Conservation (phyloP, 2,888 invertebrate species). For the Teleogryllus oceanicus region DNA sequence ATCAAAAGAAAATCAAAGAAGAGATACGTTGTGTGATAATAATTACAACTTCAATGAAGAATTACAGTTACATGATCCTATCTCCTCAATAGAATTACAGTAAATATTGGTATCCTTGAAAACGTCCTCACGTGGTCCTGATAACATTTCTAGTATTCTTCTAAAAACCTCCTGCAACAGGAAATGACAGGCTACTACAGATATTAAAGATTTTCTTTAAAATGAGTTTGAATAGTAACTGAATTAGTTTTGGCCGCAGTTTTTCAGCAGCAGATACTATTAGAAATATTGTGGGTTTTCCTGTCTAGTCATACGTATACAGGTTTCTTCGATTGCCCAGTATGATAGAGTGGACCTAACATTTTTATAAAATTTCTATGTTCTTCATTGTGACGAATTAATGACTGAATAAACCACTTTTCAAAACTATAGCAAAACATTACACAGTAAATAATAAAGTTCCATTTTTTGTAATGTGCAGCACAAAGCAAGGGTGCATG, state of each 20-base stretch:
- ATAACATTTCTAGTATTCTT: too few relatives aligned
- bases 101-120: too few relatives aligned
- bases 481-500: conserved; percentile 25
- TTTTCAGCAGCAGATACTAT: neutral
- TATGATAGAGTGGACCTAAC: conserved; percentile 37
- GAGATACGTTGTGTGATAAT: too few relatives aligned
- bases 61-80: too few relatives aligned
- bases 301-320: conserved; percentile 39
- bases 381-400: conserved; percentile 33
- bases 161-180: too few relatives aligned
- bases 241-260: neutral
- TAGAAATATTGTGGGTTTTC: conserved; percentile 26
- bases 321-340: conserved; percentile 40
- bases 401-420: conserved; percentile 30
- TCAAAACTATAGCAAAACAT: conserved; percentile 27
- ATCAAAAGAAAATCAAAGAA: too few relatives aligned
- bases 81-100: too few relatives aligned
- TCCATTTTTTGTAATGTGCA: conserved; percentile 38
- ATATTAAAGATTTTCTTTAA: neutral
- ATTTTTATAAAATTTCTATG: conserved; percentile 29
- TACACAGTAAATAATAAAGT: conserved; percentile 25
- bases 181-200: too few relatives aligned
- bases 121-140: too few relatives aligned
- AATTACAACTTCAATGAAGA: too few relatives aligned
- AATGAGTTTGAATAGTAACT: neutral